Conservation (phyloP, 2,797 vertebrate species). For the Pantherophis vulpinus region DNA sequence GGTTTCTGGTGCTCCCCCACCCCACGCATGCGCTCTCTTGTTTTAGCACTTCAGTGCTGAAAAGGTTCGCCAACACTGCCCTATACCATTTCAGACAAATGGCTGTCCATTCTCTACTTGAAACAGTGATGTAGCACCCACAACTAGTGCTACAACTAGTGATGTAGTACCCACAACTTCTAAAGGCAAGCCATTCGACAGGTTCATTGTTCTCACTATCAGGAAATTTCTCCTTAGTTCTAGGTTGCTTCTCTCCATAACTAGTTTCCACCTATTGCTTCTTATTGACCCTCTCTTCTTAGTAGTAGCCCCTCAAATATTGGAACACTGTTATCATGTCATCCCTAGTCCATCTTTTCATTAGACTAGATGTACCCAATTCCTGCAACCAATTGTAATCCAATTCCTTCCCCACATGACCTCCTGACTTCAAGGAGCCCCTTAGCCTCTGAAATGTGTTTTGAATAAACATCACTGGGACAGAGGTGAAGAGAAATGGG, state of each 20-base stretch:
- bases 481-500: not conserved
- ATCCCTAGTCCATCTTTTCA: not conserved
- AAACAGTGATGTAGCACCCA: too few species aligned
- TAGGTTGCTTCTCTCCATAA: not conserved
- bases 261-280: not conserved
- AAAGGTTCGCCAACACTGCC: too few species aligned
- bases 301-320: not conserved
- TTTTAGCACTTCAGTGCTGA: too few species aligned
- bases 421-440: not conserved
- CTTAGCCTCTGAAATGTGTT: not conserved
- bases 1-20: too few species aligned
- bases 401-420: not conserved
- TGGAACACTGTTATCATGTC: not conserved
- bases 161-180: not conserved
- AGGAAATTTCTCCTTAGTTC: not conserved
- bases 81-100: too few species aligned
- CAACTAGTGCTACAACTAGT: not conserved
- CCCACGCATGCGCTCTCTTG: accelerated
- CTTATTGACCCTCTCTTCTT: not conserved
- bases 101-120: too few species aligned
- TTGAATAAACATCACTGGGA: not conserved
- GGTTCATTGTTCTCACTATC: not conserved
- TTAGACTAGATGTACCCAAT: not conserved
- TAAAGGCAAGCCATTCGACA: not conserved
- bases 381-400: not conserved